Evolutionary conservation across 2,797 vertebrate genomes (phyloP), one percentile per base, ranked within the genome.

Genomic region (Gymnodraco acuticeps): DNA sequence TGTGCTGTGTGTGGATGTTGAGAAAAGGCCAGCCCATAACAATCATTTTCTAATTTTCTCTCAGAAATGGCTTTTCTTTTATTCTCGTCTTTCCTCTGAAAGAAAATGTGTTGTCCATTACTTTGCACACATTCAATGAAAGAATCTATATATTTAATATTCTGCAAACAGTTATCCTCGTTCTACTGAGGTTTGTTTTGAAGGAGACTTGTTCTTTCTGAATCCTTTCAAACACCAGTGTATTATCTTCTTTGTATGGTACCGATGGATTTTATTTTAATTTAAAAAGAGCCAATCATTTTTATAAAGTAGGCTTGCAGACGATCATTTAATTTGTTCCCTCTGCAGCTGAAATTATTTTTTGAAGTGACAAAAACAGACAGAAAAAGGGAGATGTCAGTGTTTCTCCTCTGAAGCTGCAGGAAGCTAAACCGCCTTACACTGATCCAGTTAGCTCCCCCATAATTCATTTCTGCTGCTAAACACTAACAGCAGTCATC

Each of bases 361-460:
- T 66, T 27, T 78, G 2, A 56, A 71, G 7, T 56, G 7, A 52
- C 75, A 9, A 62, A 48, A 56, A 50, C 7, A 46, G 6, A 38
- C 3, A 64, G 5, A 50, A 31, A 64, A 65, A 61, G 67, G 27
- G 45, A 71, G 50, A 16, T 15, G 73, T 86, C 75, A 79, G 65
- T 7, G 4, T 62, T 76, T 72, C 33, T 63, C 63, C 61, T 77
- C 51, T 84, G 74, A 87, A 38, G 68, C 77, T 65, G 51, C 53
- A 73, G 70, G 55, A 88, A 67, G 75, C 70, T 88, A 82, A 91
- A 89, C 81, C 65, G 48, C 70, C 78, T 92, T 86, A 83, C 78
- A 83, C 83, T 91, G 92, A 92, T 93, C 88, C 88, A 87, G 60
- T 90, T 92, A 92, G 82, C 85, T 46, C 58, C 58, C 42, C 42